Percentiles rank a stretch among this genome's conserved stretches.
phyloP scores from a whole-genome alignment of 2,113 vertebrate species.

The Marmota flaviventris region DNA sequence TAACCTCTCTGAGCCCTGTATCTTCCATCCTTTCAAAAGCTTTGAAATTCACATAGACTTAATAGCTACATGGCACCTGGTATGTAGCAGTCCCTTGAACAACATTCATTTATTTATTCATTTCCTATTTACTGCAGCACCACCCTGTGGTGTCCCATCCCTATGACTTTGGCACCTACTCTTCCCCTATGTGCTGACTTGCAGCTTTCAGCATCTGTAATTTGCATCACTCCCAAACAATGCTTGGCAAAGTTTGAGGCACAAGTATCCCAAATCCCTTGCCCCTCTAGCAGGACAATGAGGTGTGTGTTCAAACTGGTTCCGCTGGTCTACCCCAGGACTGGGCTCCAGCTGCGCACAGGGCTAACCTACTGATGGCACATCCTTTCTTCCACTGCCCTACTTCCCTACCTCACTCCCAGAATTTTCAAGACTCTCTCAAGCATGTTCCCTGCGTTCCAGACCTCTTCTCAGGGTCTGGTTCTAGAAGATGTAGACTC shows the following conservation, averaged over 20 bases:
- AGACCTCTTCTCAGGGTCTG: neutral
- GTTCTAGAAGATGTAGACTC: neutral
- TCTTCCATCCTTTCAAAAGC: neutral
- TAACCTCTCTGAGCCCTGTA: neutral
- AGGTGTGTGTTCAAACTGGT: neutral
- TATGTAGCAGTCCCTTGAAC: neutral
- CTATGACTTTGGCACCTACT: too few relatives aligned
- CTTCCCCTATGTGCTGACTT: too few relatives aligned
- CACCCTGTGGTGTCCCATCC: neutral
- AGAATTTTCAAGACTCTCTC: neutral
- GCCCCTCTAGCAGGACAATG: neutral
- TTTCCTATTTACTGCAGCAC: neutral
- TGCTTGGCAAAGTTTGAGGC: neutral
- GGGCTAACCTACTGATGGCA: neutral
- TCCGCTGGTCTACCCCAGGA: too few relatives aligned
- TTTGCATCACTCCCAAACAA: neutral
- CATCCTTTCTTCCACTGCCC: too few relatives aligned
- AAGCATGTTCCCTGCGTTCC: too few relatives aligned
- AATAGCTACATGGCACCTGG: neutral
- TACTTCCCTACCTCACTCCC: neutral
- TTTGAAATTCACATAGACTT: neutral
- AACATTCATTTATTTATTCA: neutral
- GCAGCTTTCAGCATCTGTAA: neutral
- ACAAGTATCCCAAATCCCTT: neutral
- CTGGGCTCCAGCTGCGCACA: too few relatives aligned